Evolutionary conservation across 1,140 invertebrate genomes (phyloP), one percentile per base, ranked within the genome.

Genomic region (Tetramorium simillimum): DNA sequence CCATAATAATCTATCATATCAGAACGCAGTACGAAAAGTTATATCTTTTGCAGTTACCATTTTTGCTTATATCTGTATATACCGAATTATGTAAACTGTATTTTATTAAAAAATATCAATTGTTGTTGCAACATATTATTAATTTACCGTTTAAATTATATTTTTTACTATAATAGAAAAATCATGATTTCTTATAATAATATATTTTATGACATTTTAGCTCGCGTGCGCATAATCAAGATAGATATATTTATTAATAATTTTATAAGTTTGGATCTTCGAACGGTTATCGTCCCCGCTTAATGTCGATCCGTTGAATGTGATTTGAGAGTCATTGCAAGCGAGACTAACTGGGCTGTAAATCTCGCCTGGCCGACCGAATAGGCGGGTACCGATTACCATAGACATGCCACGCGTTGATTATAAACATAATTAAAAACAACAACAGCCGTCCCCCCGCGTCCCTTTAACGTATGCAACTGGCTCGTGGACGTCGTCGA

Each of bases 401-500:
- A 95, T 95, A 95, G 94, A 95, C 94, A 95, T 92, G 95, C 93
- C 92, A 91, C 90, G 94, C 92, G 93, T 94, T 95, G 94, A 95
- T 95, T 95, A 95, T 95, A 94, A 95, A 94, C 93, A 95, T 95
- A 95, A 95, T 95, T 95, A 95, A 95, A 95, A 95, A 95, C 93
- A 95, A 94, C 93, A 94, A 92, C 93, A 87, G 78, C 76, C 86
- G 89, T 86, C 81, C 91, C 88, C 88, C 89, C 91, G n/a, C 86
- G 89, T 92, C 89, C 91, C 92, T 93, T 93, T 92, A 92, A 92
- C 88, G 91, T 93, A 92, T 93, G 92, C 93, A 93, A 91, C 89
- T 92, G 89, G 90, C 92, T 92, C 91, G 91, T 92, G 92, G 92
- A 91, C 90, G 92, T 89, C 91, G 89, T 93, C 94, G 94, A 95